These are phyloP conservation scores for Pygmarrhopalites habei DNA, from an alignment of 1,140 invertebrate genomes.

Conservation along the genomic window DNA sequence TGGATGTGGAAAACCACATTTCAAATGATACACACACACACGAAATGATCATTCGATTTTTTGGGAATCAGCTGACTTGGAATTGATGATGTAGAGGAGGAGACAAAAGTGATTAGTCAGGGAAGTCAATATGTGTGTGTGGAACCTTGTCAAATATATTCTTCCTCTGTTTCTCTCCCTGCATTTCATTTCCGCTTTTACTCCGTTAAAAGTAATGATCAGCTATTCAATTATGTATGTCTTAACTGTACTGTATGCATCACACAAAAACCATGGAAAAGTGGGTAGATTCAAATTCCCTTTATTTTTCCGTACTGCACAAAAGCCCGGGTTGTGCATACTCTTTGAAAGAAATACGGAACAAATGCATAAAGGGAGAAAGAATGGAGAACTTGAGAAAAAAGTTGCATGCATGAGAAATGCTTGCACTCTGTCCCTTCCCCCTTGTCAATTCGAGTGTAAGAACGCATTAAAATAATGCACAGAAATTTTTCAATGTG, in stretches of 20 bases:
- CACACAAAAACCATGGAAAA: background rate
- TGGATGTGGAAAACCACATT: background rate
- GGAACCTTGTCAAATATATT: no score
- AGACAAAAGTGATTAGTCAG: background rate
- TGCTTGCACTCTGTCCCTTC: constrained; percentile 11
- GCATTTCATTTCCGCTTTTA: no score
- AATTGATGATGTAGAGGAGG: background rate
- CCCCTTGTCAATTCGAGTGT: constrained; percentile 24
- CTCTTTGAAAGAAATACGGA: background rate
- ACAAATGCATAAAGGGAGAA: background rate
- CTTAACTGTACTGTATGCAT: background rate
- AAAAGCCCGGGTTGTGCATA: background rate
- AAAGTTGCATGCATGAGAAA: constrained; percentile 12
- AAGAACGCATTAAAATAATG: constrained; percentile 30
- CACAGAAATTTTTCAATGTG: constrained; percentile 3
- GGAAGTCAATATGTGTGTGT: background rate
- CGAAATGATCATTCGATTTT: background rate
- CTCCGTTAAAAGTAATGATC: no score
- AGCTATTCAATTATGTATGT: background rate
- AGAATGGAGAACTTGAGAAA: background rate
- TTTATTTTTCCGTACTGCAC: background rate
- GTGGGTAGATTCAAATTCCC: background rate
- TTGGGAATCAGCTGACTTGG: background rate
- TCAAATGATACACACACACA: background rate
- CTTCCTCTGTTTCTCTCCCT: no score